These are phyloP conservation scores for Acrobasis repandana DNA, from an alignment of 2,888 invertebrate genomes.

Conservation along the genomic window DNA sequence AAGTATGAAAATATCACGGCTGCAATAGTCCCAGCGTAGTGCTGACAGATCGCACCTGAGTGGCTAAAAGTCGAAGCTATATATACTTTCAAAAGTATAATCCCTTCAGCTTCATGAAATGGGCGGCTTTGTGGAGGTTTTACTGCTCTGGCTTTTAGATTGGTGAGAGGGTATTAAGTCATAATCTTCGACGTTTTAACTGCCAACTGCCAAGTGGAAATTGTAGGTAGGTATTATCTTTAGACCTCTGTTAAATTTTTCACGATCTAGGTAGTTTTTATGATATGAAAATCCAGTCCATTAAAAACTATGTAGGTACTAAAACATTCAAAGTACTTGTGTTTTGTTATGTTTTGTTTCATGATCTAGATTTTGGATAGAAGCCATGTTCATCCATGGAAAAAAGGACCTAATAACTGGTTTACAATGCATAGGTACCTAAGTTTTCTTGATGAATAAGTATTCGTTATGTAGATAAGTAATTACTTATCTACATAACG, in stretches of 20 bases:
- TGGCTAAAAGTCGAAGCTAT: conserved; percentile 40
- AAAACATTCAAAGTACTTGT: too few relatives aligned
- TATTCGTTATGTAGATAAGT: too few relatives aligned
- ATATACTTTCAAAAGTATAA: conserved; percentile 14
- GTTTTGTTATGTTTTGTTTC: too few relatives aligned
- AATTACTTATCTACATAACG: too few relatives aligned
- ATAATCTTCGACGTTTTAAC: conserved; percentile 24
- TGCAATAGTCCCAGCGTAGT: conserved; percentile 46
- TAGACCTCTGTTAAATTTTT: not conserved
- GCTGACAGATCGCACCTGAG: conserved; percentile 66
- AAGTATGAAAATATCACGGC: not conserved
- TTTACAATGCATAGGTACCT: too few relatives aligned
- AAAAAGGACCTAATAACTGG: too few relatives aligned
- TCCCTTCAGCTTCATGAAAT: conserved; percentile 18
- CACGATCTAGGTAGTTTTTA: not conserved
- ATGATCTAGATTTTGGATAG: too few relatives aligned
- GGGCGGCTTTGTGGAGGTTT: conserved; percentile 12
- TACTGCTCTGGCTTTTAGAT: conserved; percentile 24
- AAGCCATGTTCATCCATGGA: too few relatives aligned
- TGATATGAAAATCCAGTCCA: not conserved
- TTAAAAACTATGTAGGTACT: not conserved
- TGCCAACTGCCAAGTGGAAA: not conserved
- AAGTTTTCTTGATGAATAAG: too few relatives aligned
- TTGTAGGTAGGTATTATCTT: not conserved
- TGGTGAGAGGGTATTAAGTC: conserved; percentile 24